phyloP scores from a whole-genome alignment of 1,140 invertebrate species.

The Caerostris extrusa region DNA sequence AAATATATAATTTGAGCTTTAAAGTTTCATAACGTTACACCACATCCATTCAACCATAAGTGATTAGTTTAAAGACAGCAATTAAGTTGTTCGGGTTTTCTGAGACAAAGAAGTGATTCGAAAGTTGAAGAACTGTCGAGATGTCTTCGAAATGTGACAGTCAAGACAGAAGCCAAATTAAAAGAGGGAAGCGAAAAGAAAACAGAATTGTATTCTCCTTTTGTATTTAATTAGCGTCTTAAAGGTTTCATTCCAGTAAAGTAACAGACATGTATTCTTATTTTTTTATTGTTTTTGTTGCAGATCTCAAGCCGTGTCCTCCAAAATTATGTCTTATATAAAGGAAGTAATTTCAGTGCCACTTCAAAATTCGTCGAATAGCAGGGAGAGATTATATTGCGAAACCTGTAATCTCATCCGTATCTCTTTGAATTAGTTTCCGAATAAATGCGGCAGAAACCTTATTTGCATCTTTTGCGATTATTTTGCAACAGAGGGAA shows the following conservation, averaged over 20 bases:
- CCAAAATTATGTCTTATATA: conserved; percentile 9
- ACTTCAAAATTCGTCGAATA: conserved; percentile 32
- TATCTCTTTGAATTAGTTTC: conserved; percentile 37
- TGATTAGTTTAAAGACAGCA: no score
- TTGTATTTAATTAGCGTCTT: background rate
- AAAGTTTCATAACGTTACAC: no score
- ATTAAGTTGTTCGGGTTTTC: no score
- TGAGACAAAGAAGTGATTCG: no score
- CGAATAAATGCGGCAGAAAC: conserved; percentile 44
- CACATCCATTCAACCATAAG: no score
- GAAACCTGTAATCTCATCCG: conserved; percentile 38
- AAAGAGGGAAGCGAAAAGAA: background rate
- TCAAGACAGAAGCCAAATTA: background rate
- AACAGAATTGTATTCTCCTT: background rate
- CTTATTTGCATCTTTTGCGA: conserved; percentile 49
- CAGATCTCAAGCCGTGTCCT: background rate
- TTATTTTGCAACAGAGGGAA: conserved; percentile 28
- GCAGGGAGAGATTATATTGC: background rate
- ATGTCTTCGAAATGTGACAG: background rate
- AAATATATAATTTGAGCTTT: no score
- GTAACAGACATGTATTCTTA: background rate
- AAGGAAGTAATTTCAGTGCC: conserved; percentile 22
- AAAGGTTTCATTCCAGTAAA: background rate
- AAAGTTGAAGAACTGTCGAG: no score
- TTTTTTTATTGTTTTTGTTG: background rate